Evolutionary conservation across 2,797 vertebrate genomes (phyloP), one percentile per base, ranked within the genome.

Genomic region (Oceanodroma leucorhoa): DNA sequence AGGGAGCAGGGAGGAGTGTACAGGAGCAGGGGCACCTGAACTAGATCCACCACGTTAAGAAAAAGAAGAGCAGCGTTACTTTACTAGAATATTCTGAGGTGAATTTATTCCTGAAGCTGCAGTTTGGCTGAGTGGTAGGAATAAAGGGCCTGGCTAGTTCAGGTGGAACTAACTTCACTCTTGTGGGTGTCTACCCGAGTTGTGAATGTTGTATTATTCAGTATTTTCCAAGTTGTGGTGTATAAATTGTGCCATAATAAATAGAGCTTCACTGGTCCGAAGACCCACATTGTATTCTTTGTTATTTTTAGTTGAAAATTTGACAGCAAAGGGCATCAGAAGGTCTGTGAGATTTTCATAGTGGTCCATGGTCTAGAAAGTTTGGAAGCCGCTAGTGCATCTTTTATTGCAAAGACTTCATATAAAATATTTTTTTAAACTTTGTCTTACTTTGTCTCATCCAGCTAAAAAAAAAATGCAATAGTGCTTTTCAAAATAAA

Each of bases 1-100:
- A 14, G 32, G 38, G 9, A 20, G 36, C 1, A 14, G 13, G 0
- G 1, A 64, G 16, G 38, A 23, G 2, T 1, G 1, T 26, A 5
- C 11, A 36, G 29, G 34, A 71, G 7, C 23, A 66, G 78, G 8
- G 38, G 3, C 24, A 36, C 26, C 40, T 38, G 32, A 51, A 16
- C 4, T 55, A 13, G 5, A 46, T 50, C 23, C 29, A 15, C 6
- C 17, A 15, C 11, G 26, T 24, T 85, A 48, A 60, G 15, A 51
- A 55, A 71, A 66, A 65, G 27, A 64, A 38, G 6, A 36, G 40
- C 26, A 26, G 15, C 0, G 1, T 38, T 71, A 23, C 11, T 91
- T 77, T 54, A 23, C 36, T 70, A 6, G 32, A 61, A 8, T 87
- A 64, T 55, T 78, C 7, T 2, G 11, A 65, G 4, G 12, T 26